Evolutionary conservation across 2,113 vertebrate genomes (phyloP), one percentile per base, ranked within the genome.

Genomic region (Mobula birostris): DNA sequence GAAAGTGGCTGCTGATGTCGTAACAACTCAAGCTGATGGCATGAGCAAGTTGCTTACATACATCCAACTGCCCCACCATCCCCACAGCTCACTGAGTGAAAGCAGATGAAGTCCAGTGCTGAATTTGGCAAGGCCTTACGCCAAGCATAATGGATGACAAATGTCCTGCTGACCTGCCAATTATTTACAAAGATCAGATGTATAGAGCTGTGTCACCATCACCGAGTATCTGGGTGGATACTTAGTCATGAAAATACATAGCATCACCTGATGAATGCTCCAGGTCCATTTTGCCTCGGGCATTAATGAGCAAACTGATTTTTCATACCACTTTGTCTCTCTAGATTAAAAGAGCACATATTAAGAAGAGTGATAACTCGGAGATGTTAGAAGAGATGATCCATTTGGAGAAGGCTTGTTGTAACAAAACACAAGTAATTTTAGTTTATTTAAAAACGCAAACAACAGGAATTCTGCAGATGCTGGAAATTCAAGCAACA

Each of bases 221-320:
- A 90, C 29, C 66, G 58, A 29, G 12, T 66, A 7, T 66, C 27
- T n/a, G 11, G 56, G 12, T 29, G 83, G 83, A 12, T 61, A 61
- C 66, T 88, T 88, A 88, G 58, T 1, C 29, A 32, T 29, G 12
- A 66, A 87, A n/a, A 19, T 90, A 5, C 7, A 66, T 17, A 66
- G n/a, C 29, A 90, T 32, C 32, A n/a, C 32, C 85, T 66, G 85
- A 4, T 66, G 61, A 66, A 66, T 66, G 29, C 7, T 90, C 85
- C 17, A 15, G 21, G 66, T 66, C 29, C 12, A 88, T 32, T 61
- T 2, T 63, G 58, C 61, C 61, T 63, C 15, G 61, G 61, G 15
- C 29, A 36, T 90, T 66, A 90, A 68, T 68, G 61, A 66, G 85
- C 85, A 90, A 90, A 66, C 15, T 90, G 61, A 90, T 90, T 90